A percentile compares a stretch with the other conserved stretches of the same genome.
Evolutionary conservation across 2,888 invertebrate genomes (phyloP).

Genomic region (Poecilobothrus nobilitatus): DNA sequence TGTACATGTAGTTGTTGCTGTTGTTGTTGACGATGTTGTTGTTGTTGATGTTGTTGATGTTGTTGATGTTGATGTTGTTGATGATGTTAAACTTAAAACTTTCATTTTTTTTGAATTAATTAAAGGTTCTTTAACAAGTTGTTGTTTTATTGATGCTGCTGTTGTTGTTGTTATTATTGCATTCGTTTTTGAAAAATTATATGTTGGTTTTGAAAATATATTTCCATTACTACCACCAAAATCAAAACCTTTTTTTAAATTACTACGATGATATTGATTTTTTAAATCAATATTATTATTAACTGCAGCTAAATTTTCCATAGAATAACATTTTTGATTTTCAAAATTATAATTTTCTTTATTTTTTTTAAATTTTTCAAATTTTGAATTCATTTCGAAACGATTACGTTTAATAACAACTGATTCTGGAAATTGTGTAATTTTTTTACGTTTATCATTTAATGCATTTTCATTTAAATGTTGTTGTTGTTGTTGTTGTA

Average conservation of each 20-base stretch:
- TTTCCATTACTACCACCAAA: conserved; percentile 1
- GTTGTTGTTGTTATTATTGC: background rate
- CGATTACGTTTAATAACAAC: background rate
- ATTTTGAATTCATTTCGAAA: background rate
- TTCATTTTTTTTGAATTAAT: too few relatives aligned
- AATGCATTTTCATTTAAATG: background rate
- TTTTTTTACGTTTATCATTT: background rate
- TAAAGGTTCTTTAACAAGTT: too few relatives aligned
- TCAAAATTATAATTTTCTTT: background rate
- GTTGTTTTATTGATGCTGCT: background rate
- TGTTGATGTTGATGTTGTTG: too few relatives aligned
- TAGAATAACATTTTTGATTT: background rate
- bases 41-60: too few relatives aligned
- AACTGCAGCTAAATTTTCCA: background rate
- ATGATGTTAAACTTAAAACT: too few relatives aligned
- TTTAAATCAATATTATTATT: background rate
- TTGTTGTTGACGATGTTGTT: too few relatives aligned
- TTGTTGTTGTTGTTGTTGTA: background rate
- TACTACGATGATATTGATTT: background rate
- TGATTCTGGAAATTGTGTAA: background rate
- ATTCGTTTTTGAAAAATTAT: background rate
- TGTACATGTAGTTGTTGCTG: too few relatives aligned
- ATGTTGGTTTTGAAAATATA: background rate
- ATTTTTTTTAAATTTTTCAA: background rate
- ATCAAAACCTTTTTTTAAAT: background rate